Evolutionary conservation across 2,888 invertebrate genomes (phyloP).

Genomic region (Oegoconia quadripuncta): DNA sequence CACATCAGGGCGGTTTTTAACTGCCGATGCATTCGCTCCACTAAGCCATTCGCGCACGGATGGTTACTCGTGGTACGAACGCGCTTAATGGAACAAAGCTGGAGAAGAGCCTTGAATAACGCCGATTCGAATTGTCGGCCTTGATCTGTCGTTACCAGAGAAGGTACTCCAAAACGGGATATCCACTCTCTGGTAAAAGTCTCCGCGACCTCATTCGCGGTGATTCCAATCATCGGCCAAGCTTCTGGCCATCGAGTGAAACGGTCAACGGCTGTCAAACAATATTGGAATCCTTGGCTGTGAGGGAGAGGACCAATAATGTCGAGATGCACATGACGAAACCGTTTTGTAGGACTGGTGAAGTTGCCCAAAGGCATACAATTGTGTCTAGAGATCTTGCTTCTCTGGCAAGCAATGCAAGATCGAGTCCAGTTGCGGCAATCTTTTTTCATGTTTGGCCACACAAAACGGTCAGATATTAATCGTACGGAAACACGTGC

Average conservation of each 20-base stretch:
- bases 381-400: slow-evolving; percentile 19
- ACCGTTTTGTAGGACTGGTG: slow-evolving; percentile 13
- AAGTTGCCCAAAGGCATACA: slow-evolving; percentile 15
- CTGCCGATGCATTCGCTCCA: slow-evolving; percentile 21
- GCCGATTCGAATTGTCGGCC: slow-evolving; percentile 25
- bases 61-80: slow-evolving; percentile 14
- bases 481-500: slow-evolving; percentile 18
- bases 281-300: slow-evolving; percentile 15
- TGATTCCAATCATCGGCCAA: slow-evolving; percentile 20
- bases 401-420: slow-evolving; percentile 36
- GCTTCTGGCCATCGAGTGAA: slow-evolving; percentile 25
- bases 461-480: slow-evolving; percentile 37
- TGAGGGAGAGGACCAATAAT: slow-evolving; percentile 28
- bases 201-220: slow-evolving; percentile 19
- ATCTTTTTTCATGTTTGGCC: slow-evolving; percentile 39
- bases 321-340: slow-evolving; percentile 44
- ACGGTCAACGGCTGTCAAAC: slow-evolving; percentile 31
- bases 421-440: slow-evolving; percentile 30
- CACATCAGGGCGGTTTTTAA: slow-evolving; percentile 24
- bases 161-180: slow-evolving; percentile 21
- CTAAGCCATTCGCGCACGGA: slow-evolving; percentile 17
- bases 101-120: slow-evolving; percentile 13
- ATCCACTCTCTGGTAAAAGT: slow-evolving; percentile 21
- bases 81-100: slow-evolving; percentile 3
- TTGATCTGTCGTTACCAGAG: slow-evolving; percentile 19